phyloP scores from a whole-genome alignment of 2,888 invertebrate genomes.

The Agrilus cyanescens region DNA sequence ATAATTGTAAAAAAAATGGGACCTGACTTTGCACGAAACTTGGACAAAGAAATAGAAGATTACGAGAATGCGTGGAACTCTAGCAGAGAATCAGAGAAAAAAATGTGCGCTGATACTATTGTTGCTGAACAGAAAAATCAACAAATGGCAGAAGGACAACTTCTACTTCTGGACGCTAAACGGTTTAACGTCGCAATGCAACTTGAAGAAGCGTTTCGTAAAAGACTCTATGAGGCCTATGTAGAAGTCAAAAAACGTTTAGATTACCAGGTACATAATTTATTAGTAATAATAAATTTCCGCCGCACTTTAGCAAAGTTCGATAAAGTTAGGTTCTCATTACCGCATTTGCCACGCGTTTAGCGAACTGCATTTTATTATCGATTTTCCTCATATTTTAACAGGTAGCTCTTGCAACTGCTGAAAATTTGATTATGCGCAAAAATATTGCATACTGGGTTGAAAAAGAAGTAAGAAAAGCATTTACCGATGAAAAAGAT shows the following conservation, averaged over 20 bases:
- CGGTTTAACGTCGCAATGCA: conserved; percentile 88
- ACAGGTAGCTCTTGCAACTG: background rate
- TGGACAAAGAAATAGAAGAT: conserved; percentile 63
- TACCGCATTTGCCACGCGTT: no score
- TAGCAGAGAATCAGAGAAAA: conserved; percentile 42
- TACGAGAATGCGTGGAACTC: conserved; percentile 47
- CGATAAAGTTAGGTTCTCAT: no score
- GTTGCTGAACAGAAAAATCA: conserved; percentile 60
- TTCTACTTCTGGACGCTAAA: conserved; percentile 69
- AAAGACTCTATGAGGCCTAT: conserved; percentile 46
- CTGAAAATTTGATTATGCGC: conserved; percentile 72
- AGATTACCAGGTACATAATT: conserved; percentile 63
- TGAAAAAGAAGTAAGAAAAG: conserved; percentile 67
- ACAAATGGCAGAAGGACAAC: conserved; percentile 68
- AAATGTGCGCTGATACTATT: conserved; percentile 43
- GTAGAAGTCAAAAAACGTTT: conserved; percentile 68
- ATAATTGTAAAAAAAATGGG: conserved; percentile 61
- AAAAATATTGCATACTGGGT: conserved; percentile 94
- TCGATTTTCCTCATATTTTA: no score
- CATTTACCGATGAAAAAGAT: conserved; percentile 66
- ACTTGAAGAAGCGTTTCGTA: conserved; percentile 81
- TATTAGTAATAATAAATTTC: no score
- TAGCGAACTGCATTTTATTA: no score
- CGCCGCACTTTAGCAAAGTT: no score
- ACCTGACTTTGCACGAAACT: conserved; percentile 46